phyloP scores from a whole-genome alignment of 1,140 invertebrate genomes.

The Polypedilum vanderplanki region DNA sequence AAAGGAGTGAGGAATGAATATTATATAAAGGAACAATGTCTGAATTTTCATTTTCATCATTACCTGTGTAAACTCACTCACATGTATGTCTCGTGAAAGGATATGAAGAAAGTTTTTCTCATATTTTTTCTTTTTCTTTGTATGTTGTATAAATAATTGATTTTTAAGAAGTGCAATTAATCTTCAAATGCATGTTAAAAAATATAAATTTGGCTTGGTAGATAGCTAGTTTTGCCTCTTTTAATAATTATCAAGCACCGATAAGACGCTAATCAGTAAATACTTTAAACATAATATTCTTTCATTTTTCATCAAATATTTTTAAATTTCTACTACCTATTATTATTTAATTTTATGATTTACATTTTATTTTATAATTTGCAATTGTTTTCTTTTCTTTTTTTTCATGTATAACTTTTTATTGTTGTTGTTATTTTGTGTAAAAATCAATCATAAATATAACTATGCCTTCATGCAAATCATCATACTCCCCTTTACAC shows the following conservation, averaged over 20 bases:
- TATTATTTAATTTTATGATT: background rate
- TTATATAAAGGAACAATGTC: too few species aligned
- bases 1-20: too few species aligned
- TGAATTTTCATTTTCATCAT: too few species aligned
- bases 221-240: background rate
- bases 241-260: background rate
- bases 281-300: background rate
- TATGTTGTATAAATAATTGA: too few species aligned
- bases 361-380: background rate
- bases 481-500: background rate
- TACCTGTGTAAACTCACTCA: too few species aligned
- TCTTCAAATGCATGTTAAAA: too few species aligned
- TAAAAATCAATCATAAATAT: background rate
- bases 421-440: constrained; percentile 2
- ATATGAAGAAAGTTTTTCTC: too few species aligned
- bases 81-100: too few species aligned
- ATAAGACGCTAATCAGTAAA: background rate
- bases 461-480: background rate
- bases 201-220: too few species aligned
- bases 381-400: background rate
- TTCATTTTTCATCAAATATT: constrained; percentile 15
- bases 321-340: background rate
- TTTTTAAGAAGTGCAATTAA: too few species aligned
- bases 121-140: too few species aligned
- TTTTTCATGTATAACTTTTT: constrained; percentile 14